Evolutionary conservation across 2,797 vertebrate genomes (phyloP), one percentile per base, ranked within the genome.

Genomic region (Mus minutoides): DNA sequence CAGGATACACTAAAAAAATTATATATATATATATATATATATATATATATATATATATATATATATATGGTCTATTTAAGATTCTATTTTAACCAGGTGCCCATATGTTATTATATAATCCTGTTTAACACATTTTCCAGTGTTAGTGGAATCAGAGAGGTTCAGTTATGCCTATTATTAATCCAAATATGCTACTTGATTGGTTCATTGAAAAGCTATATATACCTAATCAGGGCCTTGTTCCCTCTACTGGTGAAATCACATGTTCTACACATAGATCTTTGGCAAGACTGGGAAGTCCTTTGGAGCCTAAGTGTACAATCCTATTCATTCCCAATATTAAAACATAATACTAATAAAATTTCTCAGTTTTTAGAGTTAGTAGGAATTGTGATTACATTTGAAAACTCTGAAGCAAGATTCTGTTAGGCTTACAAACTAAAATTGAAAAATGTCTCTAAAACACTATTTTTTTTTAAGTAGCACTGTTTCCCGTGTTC

Each of bases 391-490:
- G 29, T 80, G 83, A 88, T 85, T 95, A 62, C 37, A 82, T 86
- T 64, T 88, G 46, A 95, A 88, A 94, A 76, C 58, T 85, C 49
- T 80, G 46, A 58, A 89, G 43, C 34, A 77, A 94, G 77, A 24
- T 91, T 91, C 37, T 85, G 49, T 92, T 46, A 71, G 43, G 16
- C 76, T 84, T 83, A 80, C 24, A 88, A 94, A 91, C 91, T 37
- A 49, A 94, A 92, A 69, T n/a, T 14, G 6, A 56, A 16, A 73
- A 82, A 24, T 88, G 69, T 94, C 84, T 71, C 62, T 37, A 85
- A 73, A 71, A 56, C 11, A 52, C 13, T 52, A 26, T 60, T 84
- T 54, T 84, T 82, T 82, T 86, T 52, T 71, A 93, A 71, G 26
- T 60, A 87, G 76, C 40, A 82, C 40, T 26, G 26, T 67, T 82